phyloP scores from a whole-genome alignment of 2,797 vertebrate species.

The Rhabdophis nuchalis region DNA sequence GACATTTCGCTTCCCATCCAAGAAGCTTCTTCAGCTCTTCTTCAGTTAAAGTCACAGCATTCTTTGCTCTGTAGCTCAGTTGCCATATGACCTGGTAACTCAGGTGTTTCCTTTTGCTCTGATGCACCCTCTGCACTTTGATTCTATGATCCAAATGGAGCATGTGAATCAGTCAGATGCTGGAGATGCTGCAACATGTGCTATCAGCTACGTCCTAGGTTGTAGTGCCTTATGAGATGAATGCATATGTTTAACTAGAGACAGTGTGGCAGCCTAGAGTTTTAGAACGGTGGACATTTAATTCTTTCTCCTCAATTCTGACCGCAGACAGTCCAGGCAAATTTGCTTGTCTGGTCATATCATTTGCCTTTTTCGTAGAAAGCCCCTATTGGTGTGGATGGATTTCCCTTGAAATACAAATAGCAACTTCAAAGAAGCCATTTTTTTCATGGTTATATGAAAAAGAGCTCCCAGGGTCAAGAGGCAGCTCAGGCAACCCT shows the following conservation, averaged over 20 bases:
- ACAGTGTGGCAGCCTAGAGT: background rate
- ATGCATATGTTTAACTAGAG: background rate
- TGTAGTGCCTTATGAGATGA: background rate
- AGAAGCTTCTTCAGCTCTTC: too few species aligned
- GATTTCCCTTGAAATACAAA: background rate
- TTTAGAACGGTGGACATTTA: background rate
- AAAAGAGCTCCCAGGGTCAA: background rate
- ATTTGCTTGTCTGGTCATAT: background rate
- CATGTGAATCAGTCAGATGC: background rate
- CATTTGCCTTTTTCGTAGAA: background rate
- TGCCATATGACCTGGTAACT: background rate
- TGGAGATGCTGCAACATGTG: too few species aligned
- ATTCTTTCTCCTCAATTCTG: background rate
- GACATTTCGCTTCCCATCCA: too few species aligned
- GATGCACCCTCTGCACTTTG: background rate
- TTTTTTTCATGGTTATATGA: background rate
- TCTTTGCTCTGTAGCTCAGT: background rate
- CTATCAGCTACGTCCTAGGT: background rate
- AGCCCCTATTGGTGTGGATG: background rate
- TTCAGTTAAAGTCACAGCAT: background rate
- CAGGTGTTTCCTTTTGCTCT: background rate
- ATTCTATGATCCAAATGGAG: background rate
- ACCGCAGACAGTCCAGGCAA: background rate
- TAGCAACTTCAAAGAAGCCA: background rate
- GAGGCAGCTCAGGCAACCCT: background rate